phyloP scores from a whole-genome alignment of 2,888 invertebrate species.

The Meta bourneti region DNA sequence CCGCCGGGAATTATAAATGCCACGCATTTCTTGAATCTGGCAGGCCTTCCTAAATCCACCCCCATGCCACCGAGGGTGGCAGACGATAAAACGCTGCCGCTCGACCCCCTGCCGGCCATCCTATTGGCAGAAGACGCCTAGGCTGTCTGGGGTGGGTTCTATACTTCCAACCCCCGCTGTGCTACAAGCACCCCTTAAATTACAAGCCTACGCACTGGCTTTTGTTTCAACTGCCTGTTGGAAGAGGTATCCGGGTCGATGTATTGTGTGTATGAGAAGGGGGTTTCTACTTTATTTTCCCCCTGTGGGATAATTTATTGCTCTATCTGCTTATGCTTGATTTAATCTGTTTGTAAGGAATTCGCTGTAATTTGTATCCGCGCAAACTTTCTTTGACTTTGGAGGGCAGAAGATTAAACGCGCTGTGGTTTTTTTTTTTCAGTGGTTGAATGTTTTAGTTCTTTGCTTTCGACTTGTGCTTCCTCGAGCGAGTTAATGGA shows the following conservation, averaged over 20 bases:
- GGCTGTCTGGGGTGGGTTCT: conserved; percentile 28
- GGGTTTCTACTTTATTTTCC: conserved; percentile 6
- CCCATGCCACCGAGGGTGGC: conserved; percentile 12
- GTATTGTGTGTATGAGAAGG: background rate
- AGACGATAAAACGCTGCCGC: conserved; percentile 53
- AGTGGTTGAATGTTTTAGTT: too few relatives aligned
- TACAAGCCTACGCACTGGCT: background rate
- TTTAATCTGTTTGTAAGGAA: conserved; percentile 70
- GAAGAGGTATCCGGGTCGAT: conserved; percentile 4
- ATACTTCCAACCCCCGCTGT: conserved; percentile 12
- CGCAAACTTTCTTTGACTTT: background rate
- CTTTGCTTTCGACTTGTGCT: too few relatives aligned
- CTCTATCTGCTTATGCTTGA: conserved; percentile 46
- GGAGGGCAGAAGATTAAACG: conserved; percentile 44
- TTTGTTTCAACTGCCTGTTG: background rate
- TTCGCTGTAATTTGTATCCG: conserved; percentile 57
- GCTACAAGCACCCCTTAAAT: conserved; percentile 50
- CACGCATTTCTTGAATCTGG: conserved; percentile 57
- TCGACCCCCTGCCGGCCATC: conserved; percentile 17
- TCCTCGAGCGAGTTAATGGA: too few relatives aligned
- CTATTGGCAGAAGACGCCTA: conserved; percentile 57
- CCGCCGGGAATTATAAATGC: conserved; percentile 58
- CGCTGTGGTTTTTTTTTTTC: background rate
- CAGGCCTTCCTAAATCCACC: conserved; percentile 19
- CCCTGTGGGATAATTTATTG: conserved; percentile 46